Evolutionary conservation across 2,113 vertebrate species (phyloP), one percentile per base, ranked within the genome.

Genomic region (Pseudorhombus dupliciocellatus): DNA sequence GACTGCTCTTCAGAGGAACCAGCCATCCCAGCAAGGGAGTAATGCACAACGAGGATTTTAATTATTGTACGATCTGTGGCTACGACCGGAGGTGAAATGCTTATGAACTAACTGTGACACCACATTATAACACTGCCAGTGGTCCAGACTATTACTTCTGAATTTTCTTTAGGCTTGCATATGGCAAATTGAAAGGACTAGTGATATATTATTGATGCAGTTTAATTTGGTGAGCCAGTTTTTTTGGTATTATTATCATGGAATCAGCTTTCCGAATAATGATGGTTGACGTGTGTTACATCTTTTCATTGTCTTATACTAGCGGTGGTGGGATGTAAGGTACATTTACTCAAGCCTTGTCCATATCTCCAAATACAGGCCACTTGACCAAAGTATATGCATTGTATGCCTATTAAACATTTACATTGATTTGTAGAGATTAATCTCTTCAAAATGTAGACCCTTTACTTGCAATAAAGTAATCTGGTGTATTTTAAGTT

Each of bases 11-110:
- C 89, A 87, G 87, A 92, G 87, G 84, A 91, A 89, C 61, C 70
- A 89, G 89, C 85, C 84, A 88, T 90, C 90, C 87, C 87, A 81
- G 88, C 87, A 67, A 87, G 79, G 81, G 87, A 88, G 89, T 84
- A 82, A 90, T 83, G 84, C 84, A 89, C 88, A 89, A 87, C 62
- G 31, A 86, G 79, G 83, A 88, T 85, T 88, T 87, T 92, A 92
- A 93, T 92, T 91, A 92, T 81, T 65, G 83, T 84, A 80, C 86
- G 79, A 83, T 92, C 87, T 86, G 74, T 73, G 77, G 82, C 80
- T 83, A 81, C 77, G 61, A 90, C 88, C 75, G 77, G 80, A 87
- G 90, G 88, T 87, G 84, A 87, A 92, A 81, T 64, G 76, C 66
- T 77, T 84, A 85, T 89, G 77, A 85, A 84, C 84, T 80, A 80